Percentiles rank a stretch among this genome's conserved stretches.
These are phyloP conservation scores for Ramphastos sulfuratus DNA, from an alignment of 2,113 vertebrate species.

Conservation along the genomic window DNA sequence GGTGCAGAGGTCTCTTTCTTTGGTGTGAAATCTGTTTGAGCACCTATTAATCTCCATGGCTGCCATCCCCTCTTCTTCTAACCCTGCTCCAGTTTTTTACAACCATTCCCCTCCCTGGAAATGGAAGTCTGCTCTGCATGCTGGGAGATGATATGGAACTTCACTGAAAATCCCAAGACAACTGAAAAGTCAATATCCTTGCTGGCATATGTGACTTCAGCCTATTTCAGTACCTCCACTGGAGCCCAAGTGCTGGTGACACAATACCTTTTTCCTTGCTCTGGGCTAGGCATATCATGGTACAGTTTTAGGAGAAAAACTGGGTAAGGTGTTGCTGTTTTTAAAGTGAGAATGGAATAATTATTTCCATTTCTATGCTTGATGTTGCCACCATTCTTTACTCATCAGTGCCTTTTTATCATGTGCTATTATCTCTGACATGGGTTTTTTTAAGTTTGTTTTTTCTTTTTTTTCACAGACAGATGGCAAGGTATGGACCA, in stretches of 20 bases:
- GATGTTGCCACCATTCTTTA: neutral
- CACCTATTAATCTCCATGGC: neutral
- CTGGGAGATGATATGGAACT: neutral
- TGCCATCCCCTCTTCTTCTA: neutral
- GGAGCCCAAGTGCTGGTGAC: neutral
- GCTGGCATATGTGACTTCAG: neutral
- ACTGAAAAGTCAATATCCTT: neutral
- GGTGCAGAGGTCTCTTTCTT: neutral
- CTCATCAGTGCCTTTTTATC: neutral
- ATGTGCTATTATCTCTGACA: neutral
- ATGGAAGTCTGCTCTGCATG: neutral
- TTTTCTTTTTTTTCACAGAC: neutral
- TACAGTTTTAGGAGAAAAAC: neutral
- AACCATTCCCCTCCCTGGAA: neutral
- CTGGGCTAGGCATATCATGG: neutral
- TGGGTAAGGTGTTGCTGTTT: fast-evolving
- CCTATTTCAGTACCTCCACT: neutral
- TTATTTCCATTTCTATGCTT: neutral
- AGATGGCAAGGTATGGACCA: neutral
- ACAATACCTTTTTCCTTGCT: neutral
- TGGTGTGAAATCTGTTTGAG: neutral
- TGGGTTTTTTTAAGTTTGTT: no score
- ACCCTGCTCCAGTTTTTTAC: neutral
- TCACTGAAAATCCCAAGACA: neutral
- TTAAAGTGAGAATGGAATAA: neutral